Percentiles rank a stretch among this genome's conserved stretches.
Conservation (phyloP, 2,797 vertebrate species). For the Pseudochromis fuscus region DNA sequence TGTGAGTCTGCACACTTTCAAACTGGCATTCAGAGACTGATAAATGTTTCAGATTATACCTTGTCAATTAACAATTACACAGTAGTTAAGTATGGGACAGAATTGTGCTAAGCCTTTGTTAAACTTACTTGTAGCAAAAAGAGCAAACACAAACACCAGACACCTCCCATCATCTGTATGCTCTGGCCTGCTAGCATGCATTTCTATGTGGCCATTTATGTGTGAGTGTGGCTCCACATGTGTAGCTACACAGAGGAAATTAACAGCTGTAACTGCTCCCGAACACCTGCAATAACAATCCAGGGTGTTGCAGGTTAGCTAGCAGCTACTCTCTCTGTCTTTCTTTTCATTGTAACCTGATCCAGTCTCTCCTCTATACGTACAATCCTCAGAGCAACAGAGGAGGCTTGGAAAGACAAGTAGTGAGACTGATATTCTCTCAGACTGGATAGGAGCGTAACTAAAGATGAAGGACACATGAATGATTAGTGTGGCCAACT, state of each 20-base stretch:
- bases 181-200: slow-evolving; percentile 30
- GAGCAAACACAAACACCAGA: slow-evolving; percentile 11
- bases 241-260: slow-evolving; percentile 45
- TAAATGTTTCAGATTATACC: background rate
- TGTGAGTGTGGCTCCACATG: slow-evolving; percentile 45
- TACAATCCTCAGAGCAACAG: slow-evolving; percentile 47
- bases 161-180: slow-evolving; percentile 50
- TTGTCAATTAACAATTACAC: slow-evolving; percentile 8
- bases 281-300: slow-evolving; percentile 83
- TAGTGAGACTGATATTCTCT: slow-evolving; percentile 34
- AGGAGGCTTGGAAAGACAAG: slow-evolving; percentile 39
- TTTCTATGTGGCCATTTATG: slow-evolving; percentile 39
- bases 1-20: too few relatives aligned
- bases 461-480: slow-evolving; percentile 49
- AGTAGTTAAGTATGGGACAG: background rate
- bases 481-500: slow-evolving; percentile 37
- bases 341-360: slow-evolving; percentile 71
- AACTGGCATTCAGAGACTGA: slow-evolving; percentile 5
- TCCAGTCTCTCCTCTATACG: slow-evolving; percentile 37
- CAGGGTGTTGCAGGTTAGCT: slow-evolving; percentile 66
- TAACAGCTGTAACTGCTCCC: slow-evolving; percentile 68
- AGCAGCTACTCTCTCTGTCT: slow-evolving; percentile 50
- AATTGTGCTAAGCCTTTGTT: background rate
- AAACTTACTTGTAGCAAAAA: slow-evolving; percentile 20
- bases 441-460: slow-evolving; percentile 42